phyloP scores from a whole-genome alignment of 2,888 invertebrate species.

The Synanthedon vespiformis region DNA sequence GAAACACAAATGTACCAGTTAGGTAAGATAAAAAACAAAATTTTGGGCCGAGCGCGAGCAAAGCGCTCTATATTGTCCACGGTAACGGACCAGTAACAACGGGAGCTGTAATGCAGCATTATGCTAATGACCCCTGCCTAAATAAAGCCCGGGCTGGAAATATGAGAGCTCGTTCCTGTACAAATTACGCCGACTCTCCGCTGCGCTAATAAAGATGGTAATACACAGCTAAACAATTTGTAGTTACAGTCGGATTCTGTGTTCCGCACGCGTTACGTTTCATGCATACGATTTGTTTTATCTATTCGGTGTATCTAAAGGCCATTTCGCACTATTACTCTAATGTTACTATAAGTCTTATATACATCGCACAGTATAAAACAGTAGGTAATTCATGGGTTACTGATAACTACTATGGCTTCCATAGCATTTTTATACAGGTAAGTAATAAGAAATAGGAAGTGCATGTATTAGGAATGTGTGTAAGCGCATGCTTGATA shows the following conservation, averaged over 20 bases:
- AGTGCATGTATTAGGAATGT: no score
- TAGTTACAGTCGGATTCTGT: conserved; percentile 15
- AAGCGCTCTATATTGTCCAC: conserved; percentile 14
- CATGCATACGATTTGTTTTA: conserved; percentile 4
- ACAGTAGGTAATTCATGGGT: no score
- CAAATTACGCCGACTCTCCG: conserved; percentile 40
- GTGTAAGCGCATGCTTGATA: no score
- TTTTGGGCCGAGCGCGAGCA: conserved; percentile 24
- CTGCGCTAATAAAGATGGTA: conserved; percentile 50
- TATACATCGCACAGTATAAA: not conserved
- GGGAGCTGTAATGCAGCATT: conserved; percentile 41
- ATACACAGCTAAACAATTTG: conserved; percentile 40
- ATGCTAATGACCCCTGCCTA: conserved; percentile 47
- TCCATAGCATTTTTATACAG: no score
- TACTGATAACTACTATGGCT: no score
- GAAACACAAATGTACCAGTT: no score
- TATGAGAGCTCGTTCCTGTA: conserved; percentile 44
- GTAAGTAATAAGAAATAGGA: no score
- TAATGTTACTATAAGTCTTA: conserved; percentile 2
- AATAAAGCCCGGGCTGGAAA: conserved; percentile 48
- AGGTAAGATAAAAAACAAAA: conserved; percentile 31
- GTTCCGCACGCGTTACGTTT: conserved; percentile 5
- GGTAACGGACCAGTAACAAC: conserved; percentile 12
- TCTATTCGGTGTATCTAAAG: conserved; percentile 1
- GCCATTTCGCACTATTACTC: conserved; percentile 1